These are phyloP conservation scores for Perodicticus potto DNA, from an alignment of 2,797 vertebrate genomes.

Conservation along the genomic window DNA sequence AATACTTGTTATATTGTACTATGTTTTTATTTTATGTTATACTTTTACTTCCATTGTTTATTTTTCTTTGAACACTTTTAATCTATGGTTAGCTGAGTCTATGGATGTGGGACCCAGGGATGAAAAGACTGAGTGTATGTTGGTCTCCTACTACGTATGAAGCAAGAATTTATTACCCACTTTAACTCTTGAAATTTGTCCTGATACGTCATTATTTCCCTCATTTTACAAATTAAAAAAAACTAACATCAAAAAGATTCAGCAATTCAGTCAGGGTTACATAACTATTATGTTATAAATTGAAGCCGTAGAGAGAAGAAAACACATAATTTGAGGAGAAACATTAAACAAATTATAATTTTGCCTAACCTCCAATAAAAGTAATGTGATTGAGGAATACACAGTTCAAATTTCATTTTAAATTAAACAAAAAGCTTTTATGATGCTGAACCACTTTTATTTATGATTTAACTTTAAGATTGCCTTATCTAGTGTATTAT, in stretches of 20 bases:
- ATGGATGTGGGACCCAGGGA: neutral
- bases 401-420: neutral
- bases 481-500: neutral
- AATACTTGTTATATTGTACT: neutral
- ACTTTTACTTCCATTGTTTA: neutral
- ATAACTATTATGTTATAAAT: neutral
- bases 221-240: neutral
- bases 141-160: neutral
- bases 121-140: neutral
- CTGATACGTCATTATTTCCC: neutral
- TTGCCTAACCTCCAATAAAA: neutral
- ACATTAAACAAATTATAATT: neutral
- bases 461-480: neutral
- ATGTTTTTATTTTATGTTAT: neutral
- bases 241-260: neutral
- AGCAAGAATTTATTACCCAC: neutral
- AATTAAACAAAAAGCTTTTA: slow-evolving; percentile 44
- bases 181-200: neutral
- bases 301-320: neutral
- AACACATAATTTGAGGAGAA: neutral
- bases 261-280: neutral
- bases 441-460: neutral
- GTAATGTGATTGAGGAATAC: neutral
- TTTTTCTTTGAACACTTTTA: neutral
- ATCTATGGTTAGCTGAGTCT: neutral